Evolutionary conservation across 2,113 vertebrate species (phyloP), one percentile per base, ranked within the genome.

Genomic region (Anguilla japonica): DNA sequence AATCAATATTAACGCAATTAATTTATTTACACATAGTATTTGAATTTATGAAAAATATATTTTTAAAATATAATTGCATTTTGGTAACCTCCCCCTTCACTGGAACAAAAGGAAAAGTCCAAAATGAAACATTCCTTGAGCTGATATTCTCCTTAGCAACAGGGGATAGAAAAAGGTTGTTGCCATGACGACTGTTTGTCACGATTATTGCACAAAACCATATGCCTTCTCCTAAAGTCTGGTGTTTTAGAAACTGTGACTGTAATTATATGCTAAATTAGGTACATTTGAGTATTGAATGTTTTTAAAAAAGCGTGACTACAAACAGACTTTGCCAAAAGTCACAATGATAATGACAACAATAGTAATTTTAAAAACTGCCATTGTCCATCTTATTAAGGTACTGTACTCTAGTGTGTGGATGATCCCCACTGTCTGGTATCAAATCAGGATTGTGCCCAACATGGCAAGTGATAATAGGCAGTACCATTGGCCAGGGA

Each of bases 181-280:
- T 75, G 26, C 26, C 71, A 75, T 75, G 71, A 75, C 71, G 34
- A 75, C 71, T 75, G 71, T 29, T 75, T 75, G 16, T 75, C 71
- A 75, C 13, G 11, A 29, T 34, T 75, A 75, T 75, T 75, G 71
- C 71, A 75, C 71, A 75, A 75, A 75, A 75, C 71, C 71, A 75
- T 29, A 75, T 75, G n/a, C 71, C 8, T 75, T 3, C 29, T 75
- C 71, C 71, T 29, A 75, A 75, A 75, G n/a, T 34, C 5, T 20
- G 6, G 29, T 75, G 71, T 75, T 75, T 22, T 75, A 75, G 71
- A 75, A 75, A 75, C 71, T 34, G 71, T 75, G 71, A 75, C 5
- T 75, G 5, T 75, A 75, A 75, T 75, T 22, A 75, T 75, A 75
- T 75, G 71, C 71, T 75, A 75, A 75, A 75, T 75, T 75, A 8